Base-by-base conservation (phyloP, 2,888 invertebrate species). In the Hyles lineata region DNA sequence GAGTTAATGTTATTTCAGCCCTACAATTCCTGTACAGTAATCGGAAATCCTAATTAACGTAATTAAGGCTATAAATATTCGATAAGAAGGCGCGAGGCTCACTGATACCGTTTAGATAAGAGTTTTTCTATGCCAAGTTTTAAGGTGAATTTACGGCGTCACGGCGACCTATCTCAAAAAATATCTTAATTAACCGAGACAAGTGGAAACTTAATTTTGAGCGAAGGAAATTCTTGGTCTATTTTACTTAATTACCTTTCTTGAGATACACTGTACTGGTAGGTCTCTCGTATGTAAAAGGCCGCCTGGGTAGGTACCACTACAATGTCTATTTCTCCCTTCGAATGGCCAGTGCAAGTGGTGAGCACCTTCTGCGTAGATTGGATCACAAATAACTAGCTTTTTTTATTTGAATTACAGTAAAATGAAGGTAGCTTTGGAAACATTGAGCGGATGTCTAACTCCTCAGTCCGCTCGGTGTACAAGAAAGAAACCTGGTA, bases 111-210 rank as follows among this genome's bases (percentile, higher is more conserved):
- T 50, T 67, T 15, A 50, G 67, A 67, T 67, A 67, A 67, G 43
- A 67, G 50, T 67, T 67, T 67, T 67, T 67, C 62, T 67, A 50
- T 50, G 50, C 15, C 67, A 50, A 67, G 67, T 67, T 67, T 67
- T 67, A 67, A 67, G 50, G 67, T 67, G 2, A 67, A 67, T 67
- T 67, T 43, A 67, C 63, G 63, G 43, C 67, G 67, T 67, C 67
- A 67, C 60, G 59, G 55, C 19, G 70, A 60, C 67, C 50, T 71
- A 71, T 71, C 70, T 60, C 70, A 60, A 71, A 71, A 71, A 71
- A 71, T 60, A 71, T 71, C 70, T 71, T 71, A 71, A 71, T 71
- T 71, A 59, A 71, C 70, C 43, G 23, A 71, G 70, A 71, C 70
- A 71, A 71, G 70, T 71, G 43, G 60, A 71, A 71, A 60, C 58